These are phyloP conservation scores for Epizoanthus rinbou DNA, from an alignment of 92 coral and sea anemone genomes.

Conservation along the genomic window DNA sequence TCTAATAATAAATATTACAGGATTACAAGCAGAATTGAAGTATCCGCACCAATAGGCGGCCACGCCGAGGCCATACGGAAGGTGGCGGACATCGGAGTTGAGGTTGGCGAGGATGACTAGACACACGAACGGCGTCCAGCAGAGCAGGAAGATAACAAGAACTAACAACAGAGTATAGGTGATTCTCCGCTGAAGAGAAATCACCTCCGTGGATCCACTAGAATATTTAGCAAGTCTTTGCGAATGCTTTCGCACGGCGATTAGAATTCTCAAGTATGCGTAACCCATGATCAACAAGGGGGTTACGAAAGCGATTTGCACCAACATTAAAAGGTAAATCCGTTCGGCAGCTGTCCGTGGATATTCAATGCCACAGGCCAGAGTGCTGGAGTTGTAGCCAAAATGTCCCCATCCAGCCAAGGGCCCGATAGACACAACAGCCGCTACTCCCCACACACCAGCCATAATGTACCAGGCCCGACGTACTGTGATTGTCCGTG, in stretches of 20 bases:
- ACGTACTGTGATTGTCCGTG: constrained; percentile 74
- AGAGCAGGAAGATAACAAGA: constrained; percentile 71
- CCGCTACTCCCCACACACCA: constrained; percentile 62
- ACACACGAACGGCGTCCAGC: constrained; percentile 85
- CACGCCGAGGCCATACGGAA: constrained; percentile 84
- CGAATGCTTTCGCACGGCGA: constrained; percentile 79
- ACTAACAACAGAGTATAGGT: constrained; percentile 78
- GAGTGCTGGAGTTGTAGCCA: constrained; percentile 78
- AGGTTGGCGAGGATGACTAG: constrained; percentile 72
- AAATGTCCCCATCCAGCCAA: constrained; percentile 86
- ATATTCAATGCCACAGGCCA: constrained; percentile 80
- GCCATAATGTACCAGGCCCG: constrained; percentile 81
- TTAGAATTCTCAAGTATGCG: constrained; percentile 74
- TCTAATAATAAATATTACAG: constrained; percentile 78
- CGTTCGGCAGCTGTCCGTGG: constrained; percentile 70
- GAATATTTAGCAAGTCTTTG: constrained; percentile 72
- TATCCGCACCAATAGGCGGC: constrained; percentile 95
- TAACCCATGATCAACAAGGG: constrained; percentile 80
- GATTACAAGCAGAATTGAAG: constrained; percentile 79
- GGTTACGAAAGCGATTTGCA: constrained; percentile 68
- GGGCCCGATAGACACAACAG: constrained; percentile 74
- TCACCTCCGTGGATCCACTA: constrained; percentile 75
- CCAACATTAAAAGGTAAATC: constrained; percentile 68
- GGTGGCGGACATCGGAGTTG: constrained; percentile 51
- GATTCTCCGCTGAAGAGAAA: constrained; percentile 80